Conservation (phyloP, 2,797 vertebrate species). For the Moxostoma hubbsi region DNA sequence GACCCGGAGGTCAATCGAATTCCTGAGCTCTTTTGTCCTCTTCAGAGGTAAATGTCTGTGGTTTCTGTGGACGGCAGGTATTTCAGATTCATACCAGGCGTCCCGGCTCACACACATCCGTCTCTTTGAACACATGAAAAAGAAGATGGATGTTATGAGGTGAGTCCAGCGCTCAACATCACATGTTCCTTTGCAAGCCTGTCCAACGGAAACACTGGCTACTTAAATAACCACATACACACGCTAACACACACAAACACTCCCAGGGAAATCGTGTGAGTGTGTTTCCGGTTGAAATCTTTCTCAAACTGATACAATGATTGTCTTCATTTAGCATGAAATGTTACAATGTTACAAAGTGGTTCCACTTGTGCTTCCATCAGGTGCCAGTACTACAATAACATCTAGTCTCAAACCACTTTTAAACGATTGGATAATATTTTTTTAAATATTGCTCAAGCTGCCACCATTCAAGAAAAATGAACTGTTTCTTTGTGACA, state of each 20-base stretch:
- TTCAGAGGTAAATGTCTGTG: slow-evolving; percentile 55
- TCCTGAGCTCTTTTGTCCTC: slow-evolving; percentile 51
- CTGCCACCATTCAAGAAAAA: too few relatives aligned
- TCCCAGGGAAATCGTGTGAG: slow-evolving; percentile 27
- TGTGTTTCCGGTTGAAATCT: neutral
- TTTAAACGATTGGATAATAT: too few relatives aligned
- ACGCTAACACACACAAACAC: neutral
- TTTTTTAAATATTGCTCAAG: too few relatives aligned
- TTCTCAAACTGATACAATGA: too few relatives aligned
- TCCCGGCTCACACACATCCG: slow-evolving; percentile 45
- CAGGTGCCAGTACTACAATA: too few relatives aligned
- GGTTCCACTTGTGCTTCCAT: too few relatives aligned
- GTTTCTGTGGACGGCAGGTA: slow-evolving; percentile 57
- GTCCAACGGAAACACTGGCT: slow-evolving; percentile 57
- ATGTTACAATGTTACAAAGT: too few relatives aligned
- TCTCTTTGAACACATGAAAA: slow-evolving; percentile 54
- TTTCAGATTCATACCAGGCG: slow-evolving; percentile 49
- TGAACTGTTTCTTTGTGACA: too few relatives aligned
- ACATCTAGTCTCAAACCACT: too few relatives aligned
- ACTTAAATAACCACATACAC: slow-evolving; percentile 31
- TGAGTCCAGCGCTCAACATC: slow-evolving; percentile 50
- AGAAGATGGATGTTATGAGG: slow-evolving; percentile 60
- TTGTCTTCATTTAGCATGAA: neutral
- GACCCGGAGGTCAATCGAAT: slow-evolving; percentile 55
- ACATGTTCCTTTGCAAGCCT: slow-evolving; percentile 47